Base-by-base conservation (phyloP, 2,888 invertebrate species). In the Drosophila incognita region DNA sequence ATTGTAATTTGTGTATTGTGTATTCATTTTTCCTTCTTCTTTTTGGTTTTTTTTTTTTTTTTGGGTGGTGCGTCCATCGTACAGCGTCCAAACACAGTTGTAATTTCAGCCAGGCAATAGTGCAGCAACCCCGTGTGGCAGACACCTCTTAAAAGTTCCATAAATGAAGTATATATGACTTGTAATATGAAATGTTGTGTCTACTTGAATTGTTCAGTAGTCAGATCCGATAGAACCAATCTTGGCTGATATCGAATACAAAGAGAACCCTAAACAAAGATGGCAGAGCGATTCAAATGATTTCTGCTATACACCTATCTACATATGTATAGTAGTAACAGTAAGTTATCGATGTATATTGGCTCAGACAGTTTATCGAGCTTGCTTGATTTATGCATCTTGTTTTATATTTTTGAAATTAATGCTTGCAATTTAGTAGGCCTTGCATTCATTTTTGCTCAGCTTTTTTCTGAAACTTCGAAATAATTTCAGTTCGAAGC, bases 1-100 rank as follows among this genome's bases (percentile, higher is more conserved):
- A 68, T 68, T 68, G 49, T 68, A 57, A 68, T 68, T 65, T 49
- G 56, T 65, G 31, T 18, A 36, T 29, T 58, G 35, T 33, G 21
- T 38, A n/a, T 40, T 38, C 13, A 2, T 13, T 51, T 29, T 56
- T 15, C 7, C 11, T 13, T 21, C 5, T 27, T 38, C 27, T 36
- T 35, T 18, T 27, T 27, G 4, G 27, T 8, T 38, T 46, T 24
- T 35, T 4, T n/a, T n/a, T n/a, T n/a, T 27, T n/a, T 36, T 48
- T 60, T 31, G 49, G 49, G 36, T 35, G 58, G n/a, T 38, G 54
- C 24, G 36, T 36, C 27, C 36, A 15, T 27, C 21, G 33, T 7
- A 36, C 24, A 5, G 27, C 27, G 24, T n/a, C 18, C n/a, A 51
- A 29, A 6, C 18, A 3, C 2, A n/a, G 29, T n/a, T 29, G 18